Conservation (phyloP, 2,888 invertebrate genomes). For the Megastigmus dorsalis region DNA sequence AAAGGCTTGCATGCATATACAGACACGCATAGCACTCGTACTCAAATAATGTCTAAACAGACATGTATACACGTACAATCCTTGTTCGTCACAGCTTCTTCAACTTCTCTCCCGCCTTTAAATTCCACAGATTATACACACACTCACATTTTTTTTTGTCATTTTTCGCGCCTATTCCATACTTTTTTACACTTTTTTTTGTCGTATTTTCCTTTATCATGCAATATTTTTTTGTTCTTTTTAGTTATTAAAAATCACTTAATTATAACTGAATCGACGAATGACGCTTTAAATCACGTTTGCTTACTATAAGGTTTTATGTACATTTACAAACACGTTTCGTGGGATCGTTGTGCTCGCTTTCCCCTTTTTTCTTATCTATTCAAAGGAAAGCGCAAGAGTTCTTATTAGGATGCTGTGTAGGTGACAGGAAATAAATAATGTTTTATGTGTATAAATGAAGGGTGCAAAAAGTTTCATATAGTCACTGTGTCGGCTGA, state of each 20-base stretch:
- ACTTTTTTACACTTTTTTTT: constrained; percentile 15
- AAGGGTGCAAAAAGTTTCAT: too few species aligned
- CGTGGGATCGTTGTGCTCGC: not conserved
- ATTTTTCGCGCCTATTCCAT: constrained; percentile 17
- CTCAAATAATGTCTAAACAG: not conserved
- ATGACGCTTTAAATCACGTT: constrained; percentile 6
- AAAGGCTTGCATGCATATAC: not conserved
- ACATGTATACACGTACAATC: not conserved
- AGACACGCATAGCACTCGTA: not conserved
- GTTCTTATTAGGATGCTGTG: not conserved
- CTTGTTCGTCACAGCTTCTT: not conserved
- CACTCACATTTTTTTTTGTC: constrained; percentile 9
- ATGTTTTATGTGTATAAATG: too few species aligned
- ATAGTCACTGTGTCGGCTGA: not conserved
- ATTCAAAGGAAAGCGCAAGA: not conserved
- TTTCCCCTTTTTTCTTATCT: not conserved
- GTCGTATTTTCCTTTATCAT: not conserved
- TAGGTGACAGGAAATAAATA: constrained; percentile 18
- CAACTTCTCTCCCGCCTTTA: not conserved
- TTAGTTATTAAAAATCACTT: constrained; percentile 24
- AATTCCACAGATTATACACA: not conserved
- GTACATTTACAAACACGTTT: constrained; percentile 20
- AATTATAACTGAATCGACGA: constrained; percentile 5
- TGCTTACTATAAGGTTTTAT: not conserved
- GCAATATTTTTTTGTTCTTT: not conserved